Evolutionary conservation across 1,140 invertebrate genomes (phyloP).

Genomic region (roundworm (Caenorhabditis elegans)): WBcel235 BX284606.5:10934501-10935000

Average conservation of each 20-base stretch:
- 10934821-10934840: conserved; percentile 23
- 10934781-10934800: conserved; percentile 29
- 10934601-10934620: no score
- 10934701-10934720: background rate
- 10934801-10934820: conserved; percentile 32
- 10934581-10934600: no score
- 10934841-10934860: conserved; percentile 12
- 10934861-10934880: background rate
- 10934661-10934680: background rate
- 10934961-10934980: conserved; percentile 32
- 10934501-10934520: no score
- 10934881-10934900: conserved; percentile 13
- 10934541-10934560: no score
- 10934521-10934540: no score
- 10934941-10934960: background rate
- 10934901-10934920: conserved; percentile 21
- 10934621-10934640: background rate
- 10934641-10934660: background rate
- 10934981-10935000: background rate
- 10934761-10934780: background rate
- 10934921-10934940: conserved; percentile 21
- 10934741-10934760: background rate
- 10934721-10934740: background rate
- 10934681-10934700: background rate
- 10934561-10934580: no score